A percentile compares a stretch with the other conserved stretches of the same genome.
Evolutionary conservation across 2,113 vertebrate genomes (phyloP).

Genomic region (Sylvilagus bachmani): DNA sequence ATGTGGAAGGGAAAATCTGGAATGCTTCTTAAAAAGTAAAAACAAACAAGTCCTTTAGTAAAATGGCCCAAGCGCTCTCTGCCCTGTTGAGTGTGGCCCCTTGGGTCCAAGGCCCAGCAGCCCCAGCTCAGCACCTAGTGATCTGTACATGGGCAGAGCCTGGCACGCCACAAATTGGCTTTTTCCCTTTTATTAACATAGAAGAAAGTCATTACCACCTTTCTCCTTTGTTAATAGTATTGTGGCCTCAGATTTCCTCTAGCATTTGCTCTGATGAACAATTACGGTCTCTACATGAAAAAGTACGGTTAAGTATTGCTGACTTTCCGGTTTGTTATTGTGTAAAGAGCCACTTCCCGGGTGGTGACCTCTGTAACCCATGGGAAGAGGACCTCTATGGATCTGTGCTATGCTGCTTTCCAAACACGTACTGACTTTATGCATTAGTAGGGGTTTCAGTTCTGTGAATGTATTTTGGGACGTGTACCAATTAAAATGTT

Average conservation of each 20-base stretch:
- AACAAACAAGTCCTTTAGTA: not conserved
- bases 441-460: not conserved
- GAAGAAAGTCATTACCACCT: not conserved
- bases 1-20: conserved; percentile 67
- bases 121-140: not conserved
- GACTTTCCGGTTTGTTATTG: conserved; percentile 10
- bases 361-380: not conserved
- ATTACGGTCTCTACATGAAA: conserved; percentile 51
- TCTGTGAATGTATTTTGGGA: not conserved
- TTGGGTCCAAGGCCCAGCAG: not conserved
- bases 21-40: conserved; percentile 59
- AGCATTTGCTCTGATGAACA: conserved; percentile 36
- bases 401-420: not conserved
- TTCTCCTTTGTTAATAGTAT: not conserved
- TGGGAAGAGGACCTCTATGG: not conserved
- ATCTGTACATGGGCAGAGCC: not conserved
- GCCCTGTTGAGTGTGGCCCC: too few relatives aligned
- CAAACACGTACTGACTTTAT: not conserved
- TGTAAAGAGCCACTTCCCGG: conserved; percentile 20
- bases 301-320: conserved; percentile 24
- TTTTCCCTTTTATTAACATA: not conserved
- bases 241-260: conserved; percentile 59
- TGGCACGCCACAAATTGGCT: not conserved
- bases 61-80: not conserved
- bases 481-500: not conserved